Evolutionary conservation across 2,888 invertebrate species (phyloP), one percentile per base, ranked within the genome.

Genomic region (Tetranychus piercei): DNA sequence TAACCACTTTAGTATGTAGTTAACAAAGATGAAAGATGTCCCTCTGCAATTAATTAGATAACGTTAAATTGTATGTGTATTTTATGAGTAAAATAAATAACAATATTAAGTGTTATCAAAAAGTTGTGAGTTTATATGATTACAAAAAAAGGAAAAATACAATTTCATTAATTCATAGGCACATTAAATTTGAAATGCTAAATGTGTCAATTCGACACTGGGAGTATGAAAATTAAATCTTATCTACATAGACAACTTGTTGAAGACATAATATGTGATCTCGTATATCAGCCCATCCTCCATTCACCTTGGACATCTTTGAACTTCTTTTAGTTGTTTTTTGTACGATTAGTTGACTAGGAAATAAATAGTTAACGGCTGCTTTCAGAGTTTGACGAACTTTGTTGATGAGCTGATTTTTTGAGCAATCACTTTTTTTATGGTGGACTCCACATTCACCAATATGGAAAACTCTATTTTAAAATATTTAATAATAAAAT

Each of bases 361-460:
- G 86, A 78, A 84, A 85, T 18, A 86, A 80, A 76, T 82, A 79
- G 43, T 82, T 80, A 75, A 81, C 80, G 77, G 84, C 83, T 44
- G 81, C 78, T 66, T 80, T 79, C 65, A 86, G 80, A 15, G 83
- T 74, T 78, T 79, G 76, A 80, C 80, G 73, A 80, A 82, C 79
- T 80, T 80, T 80, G 73, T 81, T 81, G 43, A 81, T 80, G 76
- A 81, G 80, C 70, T 89, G 88, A 44, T 90, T 90, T 5, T 91
- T 89, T 82, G 90, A 90, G 84, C 93, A 94, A 81, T 92, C 91
- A 71, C 88, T 88, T 18, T 82, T 82, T 78, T 82, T 94, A 82
- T 95, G 94, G 83, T 96, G 96, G 74, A 95, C 90, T 8, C 96
- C 96, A 83, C 97, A 99, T 86, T 97, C 96, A 45, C 97, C 99